These are phyloP conservation scores for Otis tarda DNA, from an alignment of 2,113 vertebrate species.

Conservation along the genomic window DNA sequence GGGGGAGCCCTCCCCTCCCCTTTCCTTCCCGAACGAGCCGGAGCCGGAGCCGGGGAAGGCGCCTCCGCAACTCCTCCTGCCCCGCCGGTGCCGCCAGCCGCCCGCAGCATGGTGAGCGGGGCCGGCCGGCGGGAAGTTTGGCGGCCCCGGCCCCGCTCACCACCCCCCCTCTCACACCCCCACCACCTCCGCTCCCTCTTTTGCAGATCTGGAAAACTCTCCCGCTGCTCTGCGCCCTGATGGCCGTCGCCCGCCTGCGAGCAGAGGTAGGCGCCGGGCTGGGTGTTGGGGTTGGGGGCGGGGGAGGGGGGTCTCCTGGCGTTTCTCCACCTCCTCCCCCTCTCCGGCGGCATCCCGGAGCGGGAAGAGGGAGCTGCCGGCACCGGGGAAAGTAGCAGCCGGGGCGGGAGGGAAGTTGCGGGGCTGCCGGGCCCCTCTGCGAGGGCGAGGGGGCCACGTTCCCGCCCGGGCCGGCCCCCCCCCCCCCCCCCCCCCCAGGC, in stretches of 20 bases:
- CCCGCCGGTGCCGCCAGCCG: not conserved
- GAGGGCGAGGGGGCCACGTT: not conserved
- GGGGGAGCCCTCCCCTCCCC: not conserved
- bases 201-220: slow-evolving; percentile 73
- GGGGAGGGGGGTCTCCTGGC: not conserved
- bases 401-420: not conserved
- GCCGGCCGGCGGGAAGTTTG: slow-evolving; percentile 34
- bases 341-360: not conserved
- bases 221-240: slow-evolving; percentile 57
- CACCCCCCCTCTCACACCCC: not conserved
- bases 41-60: not conserved
- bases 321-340: not conserved
- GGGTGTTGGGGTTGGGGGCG: not conserved
- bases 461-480: not conserved
- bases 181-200: not conserved
- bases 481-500: not conserved
- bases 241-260: slow-evolving; percentile 65
- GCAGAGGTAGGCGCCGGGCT: slow-evolving; percentile 65
- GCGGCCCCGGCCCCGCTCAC: not conserved
- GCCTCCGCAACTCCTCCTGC: not conserved
- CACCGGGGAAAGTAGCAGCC: not conserved
- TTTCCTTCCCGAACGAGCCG: slow-evolving; percentile 24
- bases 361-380: not conserved
- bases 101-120: not conserved
- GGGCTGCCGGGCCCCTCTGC: not conserved